Conservation (phyloP, 1,140 invertebrate genomes). For the Arion vulgaris region DNA sequence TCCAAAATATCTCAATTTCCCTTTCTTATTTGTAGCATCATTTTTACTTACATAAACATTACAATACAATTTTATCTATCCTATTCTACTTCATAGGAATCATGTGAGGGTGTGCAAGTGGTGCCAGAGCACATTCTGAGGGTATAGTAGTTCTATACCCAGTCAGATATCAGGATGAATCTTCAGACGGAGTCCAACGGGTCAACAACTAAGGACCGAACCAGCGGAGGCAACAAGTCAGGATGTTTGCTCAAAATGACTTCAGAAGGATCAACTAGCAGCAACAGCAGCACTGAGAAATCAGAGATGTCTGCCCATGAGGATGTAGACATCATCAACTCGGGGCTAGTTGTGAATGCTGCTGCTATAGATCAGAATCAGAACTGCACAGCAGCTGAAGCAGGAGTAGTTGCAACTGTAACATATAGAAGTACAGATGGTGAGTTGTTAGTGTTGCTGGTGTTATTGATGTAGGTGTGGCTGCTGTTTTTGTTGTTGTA, state of each 20-base stretch:
- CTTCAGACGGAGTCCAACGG: not conserved
- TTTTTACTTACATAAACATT: no score
- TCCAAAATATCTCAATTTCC: no score
- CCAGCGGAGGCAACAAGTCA: not conserved
- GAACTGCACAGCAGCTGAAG: not conserved
- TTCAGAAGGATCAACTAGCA: not conserved
- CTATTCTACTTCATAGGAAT: not conserved
- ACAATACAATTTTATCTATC: no score
- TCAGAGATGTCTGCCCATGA: not conserved
- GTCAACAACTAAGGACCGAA: not conserved
- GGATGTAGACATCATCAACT: not conserved
- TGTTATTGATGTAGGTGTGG: no score
- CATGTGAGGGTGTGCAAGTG: not conserved
- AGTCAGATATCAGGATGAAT: not conserved
- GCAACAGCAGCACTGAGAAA: not conserved
- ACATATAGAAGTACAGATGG: not conserved
- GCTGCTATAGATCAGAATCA: constrained; percentile 13
- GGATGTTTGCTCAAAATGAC: not conserved
- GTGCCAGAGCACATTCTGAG: not conserved
- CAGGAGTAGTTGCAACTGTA: not conserved
- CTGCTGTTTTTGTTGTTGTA: no score
- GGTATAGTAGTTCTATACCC: not conserved
- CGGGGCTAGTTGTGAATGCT: not conserved
- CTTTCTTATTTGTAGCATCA: no score
- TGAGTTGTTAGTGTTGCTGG: not conserved